Conservation (phyloP, 2,797 vertebrate species). For the Macropodus opercularis region DNA sequence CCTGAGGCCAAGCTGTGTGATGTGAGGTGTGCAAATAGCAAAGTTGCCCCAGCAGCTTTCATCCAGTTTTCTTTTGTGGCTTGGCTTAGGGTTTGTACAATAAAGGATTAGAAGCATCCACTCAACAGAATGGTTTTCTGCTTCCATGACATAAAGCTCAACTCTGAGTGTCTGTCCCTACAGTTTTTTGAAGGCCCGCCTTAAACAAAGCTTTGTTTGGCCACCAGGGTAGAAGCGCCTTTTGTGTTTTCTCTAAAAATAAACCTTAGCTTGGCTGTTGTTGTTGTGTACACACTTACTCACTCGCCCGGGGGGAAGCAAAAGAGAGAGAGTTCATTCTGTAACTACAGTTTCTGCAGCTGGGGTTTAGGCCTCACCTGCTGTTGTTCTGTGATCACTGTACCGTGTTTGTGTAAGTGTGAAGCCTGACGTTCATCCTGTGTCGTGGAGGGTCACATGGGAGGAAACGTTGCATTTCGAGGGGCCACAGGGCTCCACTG, state of each 20-base stretch:
- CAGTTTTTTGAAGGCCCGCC: slow-evolving; percentile 28
- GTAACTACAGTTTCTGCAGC: neutral
- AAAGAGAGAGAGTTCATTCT: neutral
- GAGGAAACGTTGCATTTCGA: slow-evolving; percentile 21
- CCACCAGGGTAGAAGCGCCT: slow-evolving; percentile 48
- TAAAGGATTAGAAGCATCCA: neutral
- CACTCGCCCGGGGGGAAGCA: neutral
- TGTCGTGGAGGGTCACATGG: slow-evolving; percentile 4
- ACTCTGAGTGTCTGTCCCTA: slow-evolving; percentile 6
- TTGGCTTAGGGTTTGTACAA: neutral
- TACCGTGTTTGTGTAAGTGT: too few relatives aligned
- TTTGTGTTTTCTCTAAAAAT: slow-evolving; percentile 77
- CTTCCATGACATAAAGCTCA: neutral
- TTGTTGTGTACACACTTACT: slow-evolving; percentile 39
- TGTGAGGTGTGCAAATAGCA: slow-evolving; percentile 8
- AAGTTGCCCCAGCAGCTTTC: neutral
- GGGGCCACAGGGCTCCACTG: slow-evolving; percentile 43
- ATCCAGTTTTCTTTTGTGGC: neutral
- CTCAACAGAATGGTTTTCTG: neutral
- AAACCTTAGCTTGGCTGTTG: slow-evolving; percentile 27
- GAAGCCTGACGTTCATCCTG: neutral
- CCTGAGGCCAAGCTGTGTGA: slow-evolving; percentile 5
- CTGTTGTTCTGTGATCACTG: neutral
- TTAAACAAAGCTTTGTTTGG: slow-evolving; percentile 56
- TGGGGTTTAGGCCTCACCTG: too few relatives aligned